phyloP scores from a whole-genome alignment of 1,140 invertebrate species.

The Anastatus disparis region DNA sequence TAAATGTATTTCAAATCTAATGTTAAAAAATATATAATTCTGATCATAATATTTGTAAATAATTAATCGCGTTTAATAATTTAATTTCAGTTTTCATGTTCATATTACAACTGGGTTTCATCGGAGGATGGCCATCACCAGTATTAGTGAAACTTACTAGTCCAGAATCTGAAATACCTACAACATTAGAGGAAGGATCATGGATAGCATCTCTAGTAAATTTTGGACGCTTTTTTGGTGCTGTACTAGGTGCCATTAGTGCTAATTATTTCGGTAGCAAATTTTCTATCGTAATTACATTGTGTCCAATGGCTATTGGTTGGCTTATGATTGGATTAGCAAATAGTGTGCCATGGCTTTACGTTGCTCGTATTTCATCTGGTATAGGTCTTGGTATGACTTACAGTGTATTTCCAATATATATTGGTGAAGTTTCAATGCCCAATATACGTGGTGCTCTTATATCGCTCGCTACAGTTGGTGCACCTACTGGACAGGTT shows the following conservation, averaged over 20 bases:
- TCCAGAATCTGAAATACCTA: constrained; percentile 63
- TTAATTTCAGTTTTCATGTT: no score
- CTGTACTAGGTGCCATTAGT: constrained; percentile 52
- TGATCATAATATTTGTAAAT: no score
- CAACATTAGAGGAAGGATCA: constrained; percentile 71
- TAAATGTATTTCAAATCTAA: no score
- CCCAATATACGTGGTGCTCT: constrained; percentile 73
- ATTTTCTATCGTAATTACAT: constrained; percentile 70
- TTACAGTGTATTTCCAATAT: constrained; percentile 75
- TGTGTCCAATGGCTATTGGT: constrained; percentile 71
- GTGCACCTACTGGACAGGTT: constrained; percentile 73
- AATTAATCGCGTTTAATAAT: no score
- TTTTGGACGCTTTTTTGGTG: constrained; percentile 59
- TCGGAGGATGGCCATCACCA: constrained; percentile 72
- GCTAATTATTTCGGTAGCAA: constrained; percentile 73
- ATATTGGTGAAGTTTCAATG: constrained; percentile 73
- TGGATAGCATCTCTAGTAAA: constrained; percentile 72
- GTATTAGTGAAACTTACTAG: constrained; percentile 66
- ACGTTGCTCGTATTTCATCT: constrained; percentile 67
- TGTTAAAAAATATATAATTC: no score
- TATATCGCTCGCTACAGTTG: constrained; percentile 71
- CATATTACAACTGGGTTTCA: no score
- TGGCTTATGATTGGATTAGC: constrained; percentile 72
- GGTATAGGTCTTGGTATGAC: constrained; percentile 76
- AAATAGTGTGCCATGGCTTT: constrained; percentile 65